Conservation (phyloP, 2,113 vertebrate species). For the Dromas ardeola region DNA sequence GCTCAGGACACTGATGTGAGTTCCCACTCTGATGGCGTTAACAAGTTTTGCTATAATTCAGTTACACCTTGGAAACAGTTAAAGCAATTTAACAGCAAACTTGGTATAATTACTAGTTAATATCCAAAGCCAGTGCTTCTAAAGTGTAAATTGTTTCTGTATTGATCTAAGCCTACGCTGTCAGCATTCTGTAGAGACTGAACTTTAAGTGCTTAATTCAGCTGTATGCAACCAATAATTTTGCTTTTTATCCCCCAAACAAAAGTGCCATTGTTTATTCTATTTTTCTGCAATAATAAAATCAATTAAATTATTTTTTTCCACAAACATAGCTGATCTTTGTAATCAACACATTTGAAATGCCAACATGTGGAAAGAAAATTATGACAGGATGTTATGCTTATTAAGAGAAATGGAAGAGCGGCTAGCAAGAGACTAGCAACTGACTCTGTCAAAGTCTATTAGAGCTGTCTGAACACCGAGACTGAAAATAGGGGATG, state of each 20-base stretch:
- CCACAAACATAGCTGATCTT: background rate
- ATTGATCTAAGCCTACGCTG: constrained; percentile 71
- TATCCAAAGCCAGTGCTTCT: constrained; percentile 51
- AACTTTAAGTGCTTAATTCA: constrained; percentile 78
- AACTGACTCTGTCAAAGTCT: background rate
- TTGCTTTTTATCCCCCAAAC: constrained; percentile 61
- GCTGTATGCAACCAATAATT: constrained; percentile 69
- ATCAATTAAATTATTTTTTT: constrained; percentile 53
- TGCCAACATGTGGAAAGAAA: constrained; percentile 55
- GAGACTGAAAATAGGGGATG: background rate
- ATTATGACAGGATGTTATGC: background rate
- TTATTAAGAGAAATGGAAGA: background rate
- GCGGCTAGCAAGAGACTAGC: background rate
- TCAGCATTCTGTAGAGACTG: constrained; percentile 72
- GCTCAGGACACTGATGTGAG: background rate
- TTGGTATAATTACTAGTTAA: constrained; percentile 72
- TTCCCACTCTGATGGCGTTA: background rate
- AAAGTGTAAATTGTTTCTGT: constrained; percentile 68
- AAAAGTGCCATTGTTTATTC: constrained; percentile 56
- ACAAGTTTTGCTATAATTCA: background rate
- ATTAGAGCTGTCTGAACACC: background rate
- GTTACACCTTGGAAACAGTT: constrained; percentile 4
- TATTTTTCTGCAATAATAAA: constrained; percentile 66
- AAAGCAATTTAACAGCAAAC: constrained; percentile 43
- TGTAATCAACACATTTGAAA: constrained; percentile 64